Evolutionary conservation across 2,797 vertebrate genomes (phyloP), one percentile per base, ranked within the genome.

Genomic region (Pelochelys cantorii): DNA sequence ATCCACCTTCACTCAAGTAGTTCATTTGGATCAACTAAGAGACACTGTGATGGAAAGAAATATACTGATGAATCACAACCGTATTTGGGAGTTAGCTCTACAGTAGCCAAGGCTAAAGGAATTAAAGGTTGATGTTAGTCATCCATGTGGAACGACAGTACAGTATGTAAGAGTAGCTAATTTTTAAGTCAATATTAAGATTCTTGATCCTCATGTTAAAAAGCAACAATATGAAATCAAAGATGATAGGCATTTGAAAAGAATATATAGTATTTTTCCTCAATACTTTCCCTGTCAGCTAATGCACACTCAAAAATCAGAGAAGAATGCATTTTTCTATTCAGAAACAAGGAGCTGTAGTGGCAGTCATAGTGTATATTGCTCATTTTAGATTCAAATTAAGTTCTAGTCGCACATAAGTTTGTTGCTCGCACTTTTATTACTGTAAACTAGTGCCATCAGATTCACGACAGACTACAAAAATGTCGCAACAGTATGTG

Each of bases 101-200:
- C 18, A 71, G n/a, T 71, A 20, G 18, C 18, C 11, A n/a, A 71
- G 68, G 34, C n/a, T 37, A 37, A 17, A 71, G 68, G 68, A 68
- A n/a, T 71, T 71, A 71, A 71, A 37, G n/a, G 9, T 71, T 71
- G 65, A 71, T 71, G n/a, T 71, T 71, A 71, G 34, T 18, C 65
- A 37, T 5, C 31, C 15, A 74, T 56, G 25, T 80, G 17, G 71
- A 4, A 7, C 3, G 68, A 75, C n/a, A 90, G 4, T 3, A 23
- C 9, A 4, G 14, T 8, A 75, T 0, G 1, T 5, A 22, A 20
- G 65, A 10, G 3, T 34, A 71, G 18, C 65, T 71, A 20, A 71
- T 71, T 71, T 71, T 71, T 71, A 71, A 71, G n/a, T 37, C n/a
- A 71, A 37, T 71, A 71, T 71, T 71, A 71, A 71, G 65, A 71